Conservation (phyloP, 2,888 invertebrate genomes). For the Hololepta plana region DNA sequence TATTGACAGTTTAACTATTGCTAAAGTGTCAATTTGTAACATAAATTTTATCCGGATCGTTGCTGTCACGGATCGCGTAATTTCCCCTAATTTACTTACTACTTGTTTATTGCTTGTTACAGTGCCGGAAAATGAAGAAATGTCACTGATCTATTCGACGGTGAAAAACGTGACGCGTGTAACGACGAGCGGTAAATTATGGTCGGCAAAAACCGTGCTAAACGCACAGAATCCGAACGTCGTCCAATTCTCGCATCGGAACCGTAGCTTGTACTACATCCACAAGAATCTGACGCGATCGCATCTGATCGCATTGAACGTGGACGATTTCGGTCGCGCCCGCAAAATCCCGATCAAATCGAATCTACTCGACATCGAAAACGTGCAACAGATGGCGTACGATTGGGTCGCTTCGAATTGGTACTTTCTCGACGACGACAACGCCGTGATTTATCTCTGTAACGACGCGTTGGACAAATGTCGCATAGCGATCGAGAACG, state of each 20-base stretch:
- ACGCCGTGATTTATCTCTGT: slow-evolving; percentile 47
- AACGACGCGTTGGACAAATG: slow-evolving; percentile 41
- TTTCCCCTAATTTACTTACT: slow-evolving; percentile 2
- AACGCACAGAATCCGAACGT: slow-evolving; percentile 28
- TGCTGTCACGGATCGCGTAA: too few species aligned
- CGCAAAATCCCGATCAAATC: neutral
- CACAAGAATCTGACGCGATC: slow-evolving; percentile 39
- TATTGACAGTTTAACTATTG: too few species aligned
- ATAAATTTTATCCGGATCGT: too few species aligned
- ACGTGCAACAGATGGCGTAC: slow-evolving; percentile 53
- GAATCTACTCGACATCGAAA: slow-evolving; percentile 27
- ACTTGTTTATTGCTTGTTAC: slow-evolving; percentile 11
- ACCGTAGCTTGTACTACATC: slow-evolving; percentile 53
- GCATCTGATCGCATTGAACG: slow-evolving; percentile 42
- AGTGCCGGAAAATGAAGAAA: slow-evolving; percentile 45
- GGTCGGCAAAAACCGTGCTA: slow-evolving; percentile 26
- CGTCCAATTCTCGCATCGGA: slow-evolving; percentile 48
- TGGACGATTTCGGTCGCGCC: slow-evolving; percentile 38
- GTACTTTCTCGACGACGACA: slow-evolving; percentile 29
- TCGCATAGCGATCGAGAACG: slow-evolving; percentile 47
- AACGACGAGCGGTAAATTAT: slow-evolving; percentile 33
- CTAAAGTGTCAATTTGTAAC: too few species aligned
- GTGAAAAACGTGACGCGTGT: slow-evolving; percentile 43
- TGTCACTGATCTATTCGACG: slow-evolving; percentile 52
- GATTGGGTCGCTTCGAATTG: slow-evolving; percentile 81